These are phyloP conservation scores for Coreoperca whiteheadi DNA, from an alignment of 2,113 vertebrate species.

Conservation along the genomic window DNA sequence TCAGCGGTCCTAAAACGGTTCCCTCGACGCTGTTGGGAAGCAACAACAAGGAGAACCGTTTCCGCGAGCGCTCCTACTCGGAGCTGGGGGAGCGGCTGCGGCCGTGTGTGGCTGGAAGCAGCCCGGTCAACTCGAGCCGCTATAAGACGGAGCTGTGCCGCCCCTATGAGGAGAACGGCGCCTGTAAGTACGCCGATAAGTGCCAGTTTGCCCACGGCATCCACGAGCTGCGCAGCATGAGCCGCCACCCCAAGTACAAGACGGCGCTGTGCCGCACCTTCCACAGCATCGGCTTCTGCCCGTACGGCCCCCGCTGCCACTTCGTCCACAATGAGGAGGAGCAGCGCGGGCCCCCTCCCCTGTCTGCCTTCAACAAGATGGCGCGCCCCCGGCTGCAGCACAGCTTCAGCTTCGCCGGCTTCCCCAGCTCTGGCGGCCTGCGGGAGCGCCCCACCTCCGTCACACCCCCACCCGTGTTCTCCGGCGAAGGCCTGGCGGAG, in stretches of 20 bases:
- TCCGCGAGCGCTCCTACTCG: constrained; percentile 89
- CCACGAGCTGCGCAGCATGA: constrained; percentile 91
- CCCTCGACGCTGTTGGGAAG: constrained; percentile 54
- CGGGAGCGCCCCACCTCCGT: constrained; percentile 89
- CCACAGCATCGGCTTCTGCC: constrained; percentile 93
- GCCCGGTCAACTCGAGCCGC: constrained; percentile 90
- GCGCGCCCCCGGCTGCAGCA: constrained; percentile 90
- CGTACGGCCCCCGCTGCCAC: constrained; percentile 86
- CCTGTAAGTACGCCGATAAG: constrained; percentile 93
- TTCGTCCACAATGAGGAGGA: constrained; percentile 86
- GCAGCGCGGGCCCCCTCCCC: constrained; percentile 83
- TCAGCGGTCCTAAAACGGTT: constrained; percentile 85
- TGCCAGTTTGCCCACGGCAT: constrained; percentile 93
- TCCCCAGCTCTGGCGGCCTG: constrained; percentile 85
- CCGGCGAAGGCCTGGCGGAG: constrained; percentile 85
- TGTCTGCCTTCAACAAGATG: constrained; percentile 69
- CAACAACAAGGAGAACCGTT: constrained; percentile 82
- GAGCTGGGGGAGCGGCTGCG: constrained; percentile 86
- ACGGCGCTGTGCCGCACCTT: constrained; percentile 94
- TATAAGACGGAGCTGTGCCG: constrained; percentile 94
- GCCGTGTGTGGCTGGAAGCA: constrained; percentile 55
- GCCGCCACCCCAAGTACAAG: constrained; percentile 94
- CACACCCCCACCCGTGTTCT: constrained; percentile 89
- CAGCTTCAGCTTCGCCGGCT: constrained; percentile 92
- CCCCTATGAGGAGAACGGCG: constrained; percentile 91